A percentile compares a stretch with the other conserved stretches of the same genome.
Conservation (phyloP, 2,797 vertebrate species). For the Microcaecilia unicolor region DNA sequence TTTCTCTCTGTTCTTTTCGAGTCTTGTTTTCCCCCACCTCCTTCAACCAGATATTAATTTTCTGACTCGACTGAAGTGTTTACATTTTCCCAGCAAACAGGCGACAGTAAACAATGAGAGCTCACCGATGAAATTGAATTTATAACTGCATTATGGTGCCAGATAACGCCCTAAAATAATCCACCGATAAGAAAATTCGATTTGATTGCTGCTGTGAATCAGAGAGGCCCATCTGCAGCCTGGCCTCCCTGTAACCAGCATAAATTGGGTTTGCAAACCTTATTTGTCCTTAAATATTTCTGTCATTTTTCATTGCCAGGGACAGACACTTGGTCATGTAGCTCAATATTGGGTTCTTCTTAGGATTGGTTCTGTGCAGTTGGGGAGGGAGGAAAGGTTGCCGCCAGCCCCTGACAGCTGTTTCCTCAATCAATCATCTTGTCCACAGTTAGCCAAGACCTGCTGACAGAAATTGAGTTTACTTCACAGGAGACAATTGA, state of each 20-base stretch:
- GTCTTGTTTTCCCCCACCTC: conserved; percentile 3
- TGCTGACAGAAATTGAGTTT: conserved; percentile 83
- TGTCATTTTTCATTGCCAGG: conserved; percentile 67
- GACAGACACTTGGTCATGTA: conserved; percentile 51
- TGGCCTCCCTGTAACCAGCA: conserved; percentile 57
- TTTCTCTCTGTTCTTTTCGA: background rate
- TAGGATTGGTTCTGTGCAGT: conserved; percentile 9
- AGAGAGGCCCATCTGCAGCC: conserved; percentile 65
- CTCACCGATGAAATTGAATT: conserved; percentile 85
- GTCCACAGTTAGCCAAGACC: conserved; percentile 66
- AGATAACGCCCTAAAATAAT: conserved; percentile 98
- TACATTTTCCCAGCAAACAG: conserved; percentile 63
- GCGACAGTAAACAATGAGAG: conserved; percentile 92
- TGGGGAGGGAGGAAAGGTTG: too few relatives aligned
- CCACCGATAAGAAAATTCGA: conserved; percentile 96
- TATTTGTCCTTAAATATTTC: conserved; percentile 72
- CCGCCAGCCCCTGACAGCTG: conserved; percentile 67
- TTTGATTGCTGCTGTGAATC: conserved; percentile 76
- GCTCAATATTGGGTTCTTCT: conserved; percentile 15
- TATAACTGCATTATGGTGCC: conserved; percentile 89
- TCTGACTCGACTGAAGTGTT: conserved; percentile 52
- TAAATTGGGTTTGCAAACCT: conserved; percentile 68
- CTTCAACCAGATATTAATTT: conserved; percentile 63
- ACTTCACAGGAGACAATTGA: conserved; percentile 82
- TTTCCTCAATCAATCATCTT: conserved; percentile 93